phyloP scores from a whole-genome alignment of 2,888 invertebrate genomes.

The Ormyrus thymus region DNA sequence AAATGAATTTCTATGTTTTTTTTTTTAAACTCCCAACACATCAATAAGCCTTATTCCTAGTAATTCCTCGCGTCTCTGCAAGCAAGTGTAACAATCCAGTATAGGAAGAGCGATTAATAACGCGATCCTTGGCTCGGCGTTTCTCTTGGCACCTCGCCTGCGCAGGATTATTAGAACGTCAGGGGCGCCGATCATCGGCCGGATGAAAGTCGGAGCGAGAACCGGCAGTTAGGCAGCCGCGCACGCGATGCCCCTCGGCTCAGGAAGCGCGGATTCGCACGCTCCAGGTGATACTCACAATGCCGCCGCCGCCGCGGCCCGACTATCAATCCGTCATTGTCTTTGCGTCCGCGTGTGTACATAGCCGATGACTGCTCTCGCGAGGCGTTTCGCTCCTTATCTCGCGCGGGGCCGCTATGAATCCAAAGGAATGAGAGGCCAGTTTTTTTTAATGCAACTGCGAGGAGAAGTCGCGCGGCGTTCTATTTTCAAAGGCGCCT shows the following conservation, averaged over 20 bases:
- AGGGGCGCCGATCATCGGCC: slow-evolving; percentile 21
- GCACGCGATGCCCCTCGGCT: slow-evolving; percentile 16
- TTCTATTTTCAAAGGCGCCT: too few species aligned
- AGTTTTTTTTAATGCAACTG: too few species aligned
- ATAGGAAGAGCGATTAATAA: neutral
- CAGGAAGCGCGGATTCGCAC: slow-evolving; percentile 68
- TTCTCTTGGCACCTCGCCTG: too few species aligned
- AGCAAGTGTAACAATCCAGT: too few species aligned
- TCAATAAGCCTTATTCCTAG: too few species aligned
- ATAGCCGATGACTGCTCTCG: slow-evolving; percentile 13
- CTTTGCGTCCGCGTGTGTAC: slow-evolving; percentile 55
- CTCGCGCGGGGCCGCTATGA: too few species aligned
- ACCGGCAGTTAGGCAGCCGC: slow-evolving; percentile 54
- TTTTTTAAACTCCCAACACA: too few species aligned
- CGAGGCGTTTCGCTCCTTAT: too few species aligned
- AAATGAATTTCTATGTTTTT: neutral
- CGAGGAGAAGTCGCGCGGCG: too few species aligned
- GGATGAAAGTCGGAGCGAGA: slow-evolving; percentile 57
- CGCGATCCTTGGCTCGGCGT: too few species aligned
- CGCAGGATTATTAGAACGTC: slow-evolving; percentile 43
- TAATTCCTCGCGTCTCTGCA: too few species aligned
- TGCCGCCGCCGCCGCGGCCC: slow-evolving; percentile 41
- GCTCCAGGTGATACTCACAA: slow-evolving; percentile 72
- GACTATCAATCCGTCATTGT: slow-evolving; percentile 70
- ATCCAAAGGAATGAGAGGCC: too few species aligned